Conservation (phyloP, 2,888 invertebrate species). For the Zootermopsis nevadensis region DNA sequence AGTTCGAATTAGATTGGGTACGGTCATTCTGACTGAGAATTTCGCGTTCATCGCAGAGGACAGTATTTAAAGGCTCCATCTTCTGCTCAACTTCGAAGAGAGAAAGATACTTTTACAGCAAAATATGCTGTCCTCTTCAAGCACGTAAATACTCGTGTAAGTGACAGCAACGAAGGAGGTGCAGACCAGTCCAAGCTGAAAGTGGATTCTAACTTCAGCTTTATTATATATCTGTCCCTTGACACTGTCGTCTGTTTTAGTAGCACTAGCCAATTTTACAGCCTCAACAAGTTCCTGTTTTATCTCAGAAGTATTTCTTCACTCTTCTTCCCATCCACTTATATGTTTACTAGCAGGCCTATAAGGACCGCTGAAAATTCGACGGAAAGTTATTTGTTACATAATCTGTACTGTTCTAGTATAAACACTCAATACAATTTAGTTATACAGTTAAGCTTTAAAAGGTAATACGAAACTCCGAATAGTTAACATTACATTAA, state of each 20-base stretch:
- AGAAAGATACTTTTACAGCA: neutral
- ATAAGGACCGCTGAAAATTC: too few relatives aligned
- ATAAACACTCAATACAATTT: too few relatives aligned
- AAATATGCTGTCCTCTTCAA: neutral
- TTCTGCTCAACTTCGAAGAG: neutral
- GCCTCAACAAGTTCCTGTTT: conserved; percentile 12
- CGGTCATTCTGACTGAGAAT: neutral
- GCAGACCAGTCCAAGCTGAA: neutral
- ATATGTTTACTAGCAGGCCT: neutral
- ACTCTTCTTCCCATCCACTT: neutral
- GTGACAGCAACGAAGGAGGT: neutral
- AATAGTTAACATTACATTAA: too few relatives aligned
- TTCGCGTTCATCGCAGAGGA: neutral
- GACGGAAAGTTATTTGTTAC: too few relatives aligned
- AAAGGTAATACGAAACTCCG: too few relatives aligned
- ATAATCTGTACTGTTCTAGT: too few relatives aligned
- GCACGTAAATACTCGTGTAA: neutral
- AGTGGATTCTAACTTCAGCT: neutral
- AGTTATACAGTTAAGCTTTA: too few relatives aligned
- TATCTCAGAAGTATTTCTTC: conserved; percentile 11
- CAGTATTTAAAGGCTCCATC: neutral
- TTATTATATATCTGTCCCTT: conserved; percentile 7
- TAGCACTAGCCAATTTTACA: conserved; percentile 1
- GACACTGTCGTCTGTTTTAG: neutral
- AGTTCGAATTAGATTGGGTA: neutral